Conservation (phyloP, 2,113 vertebrate species). For the Mesocricetus auratus region DNA sequence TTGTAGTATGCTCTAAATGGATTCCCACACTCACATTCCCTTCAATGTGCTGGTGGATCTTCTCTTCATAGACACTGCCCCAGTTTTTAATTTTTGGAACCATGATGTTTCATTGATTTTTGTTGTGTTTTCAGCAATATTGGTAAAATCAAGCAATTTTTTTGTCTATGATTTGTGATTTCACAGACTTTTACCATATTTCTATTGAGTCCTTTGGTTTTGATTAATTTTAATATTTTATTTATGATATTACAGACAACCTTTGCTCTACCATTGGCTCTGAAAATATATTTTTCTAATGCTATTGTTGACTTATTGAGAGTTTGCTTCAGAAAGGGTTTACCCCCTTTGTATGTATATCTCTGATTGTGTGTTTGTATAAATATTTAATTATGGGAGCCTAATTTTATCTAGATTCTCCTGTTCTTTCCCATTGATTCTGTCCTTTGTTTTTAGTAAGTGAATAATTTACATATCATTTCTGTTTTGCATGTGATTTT, state of each 20-base stretch:
- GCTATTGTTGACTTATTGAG: background rate
- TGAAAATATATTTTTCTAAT: background rate
- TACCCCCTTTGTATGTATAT: background rate
- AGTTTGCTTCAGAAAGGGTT: background rate
- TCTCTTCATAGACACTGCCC: background rate
- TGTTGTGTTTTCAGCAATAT: background rate
- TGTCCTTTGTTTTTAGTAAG: background rate
- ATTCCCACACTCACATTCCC: background rate
- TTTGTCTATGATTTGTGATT: background rate
- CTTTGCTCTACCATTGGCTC: background rate
- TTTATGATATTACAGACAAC: background rate
- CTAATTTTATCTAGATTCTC: background rate
- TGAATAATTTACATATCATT: constrained; percentile 8
- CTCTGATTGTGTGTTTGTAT: background rate
- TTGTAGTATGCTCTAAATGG: background rate
- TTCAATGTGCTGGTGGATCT: background rate
- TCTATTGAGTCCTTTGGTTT: background rate
- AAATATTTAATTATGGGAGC: background rate
- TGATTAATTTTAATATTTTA: background rate
- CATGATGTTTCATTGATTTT: background rate
- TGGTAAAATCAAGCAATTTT: background rate
- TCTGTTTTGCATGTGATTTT: background rate
- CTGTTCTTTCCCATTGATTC: background rate
- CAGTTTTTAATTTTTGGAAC: background rate
- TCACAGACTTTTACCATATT: background rate